Base-by-base conservation (phyloP, 2,113 vertebrate genomes). In the Tiliqua scincoides region DNA sequence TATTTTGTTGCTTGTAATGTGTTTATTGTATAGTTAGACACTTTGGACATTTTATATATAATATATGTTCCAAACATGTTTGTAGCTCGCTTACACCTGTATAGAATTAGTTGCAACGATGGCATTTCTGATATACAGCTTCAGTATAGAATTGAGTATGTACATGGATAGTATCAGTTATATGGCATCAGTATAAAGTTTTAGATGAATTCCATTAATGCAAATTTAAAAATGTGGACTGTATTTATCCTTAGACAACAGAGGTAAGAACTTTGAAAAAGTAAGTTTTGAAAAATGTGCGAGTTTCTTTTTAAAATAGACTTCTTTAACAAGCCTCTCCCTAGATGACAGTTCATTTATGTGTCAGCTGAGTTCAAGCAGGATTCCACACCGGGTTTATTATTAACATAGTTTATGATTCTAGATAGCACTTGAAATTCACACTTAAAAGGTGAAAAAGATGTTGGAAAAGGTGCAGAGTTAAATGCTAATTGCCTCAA, bases 381-480 rank as follows among this genome's bases (percentile, higher is more conserved):
- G 89, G 71, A 57, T 67, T 70, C 74, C 35, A 74, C 78, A 61
- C 86, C 59, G 35, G 32, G 20, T 82, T 32, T 80, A 59, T 82
- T 86, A 72, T 87, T 84, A 82, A 54, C 62, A 67, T 63, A 82
- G 80, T 73, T 82, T 79, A 61, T 62, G 23, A 74, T 89, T 87
- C 81, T 86, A 84, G 87, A 79, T 72, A 27, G 78, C 70, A 32
- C 85, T 84, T 86, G 68, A 85, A 87, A 89, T 52, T 20, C 79
- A 86, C 82, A 80, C 75, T 85, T 85, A 27, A 54, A 79, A 88
- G 81, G 82, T 74, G 87, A 37, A 85, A 79, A 86, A 79, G 74
- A n/a, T 89, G 73, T 68, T 21, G 57, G 30, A 68, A 90, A 83
- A 81, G 2, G 10, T 27, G 77, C 61, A 89, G 82, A 88, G 40